Conservation (phyloP, 2,888 invertebrate genomes). For the Thyatira batis region DNA sequence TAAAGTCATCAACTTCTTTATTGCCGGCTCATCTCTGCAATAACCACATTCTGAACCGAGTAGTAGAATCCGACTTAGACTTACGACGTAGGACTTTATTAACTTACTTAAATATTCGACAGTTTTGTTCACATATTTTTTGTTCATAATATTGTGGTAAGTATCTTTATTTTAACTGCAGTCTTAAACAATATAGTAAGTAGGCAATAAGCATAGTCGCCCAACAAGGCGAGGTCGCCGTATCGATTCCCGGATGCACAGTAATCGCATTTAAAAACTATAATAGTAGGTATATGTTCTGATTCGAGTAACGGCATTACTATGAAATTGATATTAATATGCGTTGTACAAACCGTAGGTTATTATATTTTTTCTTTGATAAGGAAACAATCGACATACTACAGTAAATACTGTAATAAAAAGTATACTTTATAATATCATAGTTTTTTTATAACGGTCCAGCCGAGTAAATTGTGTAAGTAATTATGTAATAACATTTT, state of each 20-base stretch:
- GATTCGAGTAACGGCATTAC: neutral
- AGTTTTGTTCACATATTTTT: too few species aligned
- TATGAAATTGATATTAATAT: neutral
- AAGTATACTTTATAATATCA: neutral
- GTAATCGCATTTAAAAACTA: neutral
- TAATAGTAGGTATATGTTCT: neutral
- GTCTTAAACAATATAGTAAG: neutral
- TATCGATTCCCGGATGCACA: neutral
- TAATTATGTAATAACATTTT: too few species aligned
- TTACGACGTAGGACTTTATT: too few species aligned
- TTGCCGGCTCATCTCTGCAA: too few species aligned
- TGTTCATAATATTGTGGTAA: too few species aligned
- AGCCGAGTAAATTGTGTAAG: neutral
- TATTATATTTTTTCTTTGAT: constrained; percentile 1
- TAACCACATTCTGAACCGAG: too few species aligned
- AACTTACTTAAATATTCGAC: too few species aligned
- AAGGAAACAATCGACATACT: neutral
- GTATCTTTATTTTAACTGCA: neutral
- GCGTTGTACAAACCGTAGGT: neutral
- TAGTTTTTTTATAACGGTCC: neutral
- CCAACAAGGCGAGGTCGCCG: neutral
- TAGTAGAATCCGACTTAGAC: too few species aligned
- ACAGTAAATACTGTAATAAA: neutral
- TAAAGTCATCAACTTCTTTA: too few species aligned
- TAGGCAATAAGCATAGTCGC: neutral